phyloP scores from a whole-genome alignment of 2,113 vertebrate species.

The Garra rufa region DNA sequence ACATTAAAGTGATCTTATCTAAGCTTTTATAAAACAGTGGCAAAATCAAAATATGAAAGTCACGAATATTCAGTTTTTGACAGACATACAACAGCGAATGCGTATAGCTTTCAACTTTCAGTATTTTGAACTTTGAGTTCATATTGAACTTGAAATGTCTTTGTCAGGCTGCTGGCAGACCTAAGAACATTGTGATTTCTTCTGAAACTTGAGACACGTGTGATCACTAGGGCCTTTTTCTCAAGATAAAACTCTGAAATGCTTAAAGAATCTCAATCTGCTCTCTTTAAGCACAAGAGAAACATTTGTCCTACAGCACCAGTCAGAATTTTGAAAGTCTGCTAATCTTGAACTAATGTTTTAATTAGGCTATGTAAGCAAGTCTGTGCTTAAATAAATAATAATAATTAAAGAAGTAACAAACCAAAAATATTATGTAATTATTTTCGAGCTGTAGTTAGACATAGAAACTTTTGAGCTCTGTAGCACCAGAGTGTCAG shows the following conservation, averaged over 20 bases:
- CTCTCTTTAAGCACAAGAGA: background rate
- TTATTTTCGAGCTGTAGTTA: background rate
- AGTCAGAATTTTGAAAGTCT: slow-evolving; percentile 7
- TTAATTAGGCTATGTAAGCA: background rate
- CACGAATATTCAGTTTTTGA: too few species aligned
- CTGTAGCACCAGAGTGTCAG: background rate
- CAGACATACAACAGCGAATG: too few species aligned
- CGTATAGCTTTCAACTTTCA: too few species aligned
- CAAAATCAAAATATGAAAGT: too few species aligned
- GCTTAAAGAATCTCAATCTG: background rate
- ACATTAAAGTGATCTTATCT: too few species aligned
- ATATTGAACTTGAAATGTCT: background rate
- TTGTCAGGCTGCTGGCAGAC: background rate
- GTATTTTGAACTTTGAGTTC: too few species aligned
- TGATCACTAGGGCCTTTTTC: too few species aligned
- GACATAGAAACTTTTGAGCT: background rate
- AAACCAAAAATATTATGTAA: background rate
- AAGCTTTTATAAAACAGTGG: too few species aligned
- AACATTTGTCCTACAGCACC: background rate
- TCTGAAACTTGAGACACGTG: background rate
- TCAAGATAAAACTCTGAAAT: background rate
- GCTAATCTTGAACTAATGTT: background rate
- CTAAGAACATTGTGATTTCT: background rate
- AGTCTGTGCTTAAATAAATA: background rate
- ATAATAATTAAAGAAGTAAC: background rate